Percentiles rank a stretch among this genome's conserved stretches.
Conservation (phyloP, 2,113 vertebrate species). For the Coryphaenoides rupestris region DNA sequence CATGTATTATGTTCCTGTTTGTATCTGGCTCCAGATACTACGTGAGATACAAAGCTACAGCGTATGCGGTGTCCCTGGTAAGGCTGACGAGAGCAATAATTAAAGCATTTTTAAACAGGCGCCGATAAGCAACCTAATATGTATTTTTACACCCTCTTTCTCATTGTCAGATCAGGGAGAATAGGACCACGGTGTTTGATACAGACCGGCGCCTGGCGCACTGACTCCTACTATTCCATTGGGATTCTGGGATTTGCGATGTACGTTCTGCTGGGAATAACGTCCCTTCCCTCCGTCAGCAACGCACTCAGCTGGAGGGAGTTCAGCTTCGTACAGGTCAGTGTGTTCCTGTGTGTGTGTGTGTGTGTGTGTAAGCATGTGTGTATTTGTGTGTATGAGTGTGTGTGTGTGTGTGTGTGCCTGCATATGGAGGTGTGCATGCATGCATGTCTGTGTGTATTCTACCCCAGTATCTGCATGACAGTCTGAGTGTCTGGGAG, state of each 20-base stretch:
- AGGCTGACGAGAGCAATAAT: constrained; percentile 9
- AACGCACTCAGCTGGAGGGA: constrained; percentile 90
- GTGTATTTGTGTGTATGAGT: background rate
- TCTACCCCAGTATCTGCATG: too few relatives aligned
- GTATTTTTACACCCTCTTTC: background rate
- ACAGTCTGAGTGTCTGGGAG: too few relatives aligned
- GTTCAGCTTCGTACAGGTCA: constrained; percentile 70
- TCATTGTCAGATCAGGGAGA: constrained; percentile 69
- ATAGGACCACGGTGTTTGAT: constrained; percentile 71
- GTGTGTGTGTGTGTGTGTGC: too few relatives aligned
- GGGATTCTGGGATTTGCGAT: constrained; percentile 88
- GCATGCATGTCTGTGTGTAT: too few relatives aligned
- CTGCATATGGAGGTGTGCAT: background rate
- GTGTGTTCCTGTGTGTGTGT: constrained; percentile 2
- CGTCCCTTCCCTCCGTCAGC: constrained; percentile 91
- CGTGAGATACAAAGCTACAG: constrained; percentile 59
- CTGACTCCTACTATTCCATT: constrained; percentile 76
- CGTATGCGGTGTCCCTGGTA: constrained; percentile 68
- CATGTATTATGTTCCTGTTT: background rate
- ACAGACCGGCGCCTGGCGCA: constrained; percentile 68
- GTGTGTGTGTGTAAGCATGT: background rate
- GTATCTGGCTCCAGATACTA: constrained; percentile 68
- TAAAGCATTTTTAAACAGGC: background rate
- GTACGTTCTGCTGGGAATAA: constrained; percentile 87
- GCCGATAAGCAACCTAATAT: background rate